Evolutionary conservation across 2,113 vertebrate species (phyloP), one percentile per base, ranked within the genome.

Genomic region (Sminthopsis crassicaudata): DNA sequence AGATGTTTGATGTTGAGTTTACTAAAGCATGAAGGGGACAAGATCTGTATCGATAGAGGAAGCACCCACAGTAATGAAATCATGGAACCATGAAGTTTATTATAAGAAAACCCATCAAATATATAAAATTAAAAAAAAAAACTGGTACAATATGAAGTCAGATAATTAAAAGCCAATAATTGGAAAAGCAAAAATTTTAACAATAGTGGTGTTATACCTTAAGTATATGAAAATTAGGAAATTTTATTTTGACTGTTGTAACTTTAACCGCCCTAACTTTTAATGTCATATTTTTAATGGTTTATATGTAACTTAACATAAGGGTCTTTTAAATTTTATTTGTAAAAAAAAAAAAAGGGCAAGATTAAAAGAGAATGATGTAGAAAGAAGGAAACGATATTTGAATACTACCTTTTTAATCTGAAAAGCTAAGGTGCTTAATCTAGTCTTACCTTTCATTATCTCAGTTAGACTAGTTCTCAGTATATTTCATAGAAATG

Each of bases 311-410:
- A 57, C 46, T 94, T 42, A 16, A 24, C 93, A 46, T 88, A 22
- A 26, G 1, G 67, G 42, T 52, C 55, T 46, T 53, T 92, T 53
- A 76, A 54, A 46, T 55, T 91, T 93, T 76, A 89, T 95, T 94
- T 90, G 89, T 93, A 91, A 96, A 94, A 46, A 94, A 95, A 97
- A 91, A 48, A 48, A n/a, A n/a, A n/a, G n/a, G 36, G 2, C 91
- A 53, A 52, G 93, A 88, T 55, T 11, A 53, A 46, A 88, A 93
- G 91, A 92, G 94, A 94, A 30, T 67, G 53, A 52, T 14, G 36
- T 42, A 8, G 23, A 93, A 23, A 51, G 42, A 53, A 88, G 7
- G 67, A 91, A 46, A 3, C 91, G 55, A 57, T 27, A 84, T 27
- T n/a, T 52, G 90, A 25, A 67, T 91, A 22, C 67, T n/a, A 84